phyloP scores from a whole-genome alignment of 2,888 invertebrate genomes.

The Mystacides longicornis region DNA sequence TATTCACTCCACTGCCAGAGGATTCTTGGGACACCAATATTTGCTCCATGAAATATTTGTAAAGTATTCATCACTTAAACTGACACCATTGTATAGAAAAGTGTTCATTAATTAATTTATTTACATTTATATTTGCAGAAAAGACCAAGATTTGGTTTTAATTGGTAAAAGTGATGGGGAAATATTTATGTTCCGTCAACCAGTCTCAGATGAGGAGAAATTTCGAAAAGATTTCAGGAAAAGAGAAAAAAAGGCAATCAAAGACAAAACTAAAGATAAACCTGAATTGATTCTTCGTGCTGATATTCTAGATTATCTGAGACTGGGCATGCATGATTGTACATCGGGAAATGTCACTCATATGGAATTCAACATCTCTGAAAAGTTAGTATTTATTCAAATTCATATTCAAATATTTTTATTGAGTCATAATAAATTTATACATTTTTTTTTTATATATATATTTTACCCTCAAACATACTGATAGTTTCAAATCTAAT shows the following conservation, averaged over 20 bases:
- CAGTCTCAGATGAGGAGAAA: neutral
- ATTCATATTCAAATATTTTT: neutral
- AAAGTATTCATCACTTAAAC: no score
- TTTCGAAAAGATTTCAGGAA: neutral
- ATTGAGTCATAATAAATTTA: no score
- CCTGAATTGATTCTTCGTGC: conserved; percentile 40
- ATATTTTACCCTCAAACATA: no score
- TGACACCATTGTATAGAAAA: no score
- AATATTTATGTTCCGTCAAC: conserved; percentile 44
- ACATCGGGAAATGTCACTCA: conserved; percentile 59
- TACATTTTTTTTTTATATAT: no score
- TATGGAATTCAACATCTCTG: conserved; percentile 56
- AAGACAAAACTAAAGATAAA: conserved; percentile 46
- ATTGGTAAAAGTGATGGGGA: conserved; percentile 56
- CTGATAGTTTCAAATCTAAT: neutral
- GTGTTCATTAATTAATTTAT: no score
- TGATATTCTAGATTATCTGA: conserved; percentile 54
- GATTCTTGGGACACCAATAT: conserved; percentile 11
- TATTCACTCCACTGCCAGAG: conserved; percentile 9
- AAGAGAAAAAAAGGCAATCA: conserved; percentile 33
- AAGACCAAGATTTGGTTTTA: conserved; percentile 45
- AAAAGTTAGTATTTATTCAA: conserved; percentile 36
- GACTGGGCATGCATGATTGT: conserved; percentile 68
- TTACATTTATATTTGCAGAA: conserved; percentile 34
- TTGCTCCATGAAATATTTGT: conserved; percentile 11